Conservation (phyloP, 30 jellyfish, hydroid and myxozoan species). For the Pseudorhiza aurosa region DNA sequence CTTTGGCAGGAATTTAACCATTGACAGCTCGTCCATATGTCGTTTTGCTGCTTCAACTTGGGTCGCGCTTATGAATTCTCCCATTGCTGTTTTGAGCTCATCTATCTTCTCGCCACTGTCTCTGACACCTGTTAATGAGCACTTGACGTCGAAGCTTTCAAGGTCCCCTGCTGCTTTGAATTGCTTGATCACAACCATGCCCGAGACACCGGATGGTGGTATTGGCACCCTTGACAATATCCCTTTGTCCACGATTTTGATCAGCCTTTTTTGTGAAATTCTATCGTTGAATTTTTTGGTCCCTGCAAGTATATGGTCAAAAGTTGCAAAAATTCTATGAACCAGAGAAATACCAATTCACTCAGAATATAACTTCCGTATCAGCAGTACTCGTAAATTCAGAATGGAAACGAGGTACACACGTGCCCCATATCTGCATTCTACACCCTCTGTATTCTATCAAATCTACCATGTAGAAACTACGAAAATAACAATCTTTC, state of each 20-base stretch:
- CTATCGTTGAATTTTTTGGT: slow-evolving; percentile 15
- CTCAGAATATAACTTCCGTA: too few species aligned
- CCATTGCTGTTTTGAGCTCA: slow-evolving; percentile 36
- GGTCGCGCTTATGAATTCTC: slow-evolving; percentile 18
- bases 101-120: slow-evolving; percentile 14
- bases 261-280: slow-evolving; percentile 25
- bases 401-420: too few species aligned
- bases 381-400: too few species aligned
- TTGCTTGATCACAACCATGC: neutral
- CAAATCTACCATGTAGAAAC: too few species aligned
- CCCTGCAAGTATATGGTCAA: neutral
- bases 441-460: too few species aligned
- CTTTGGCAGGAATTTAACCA: slow-evolving; percentile 51
- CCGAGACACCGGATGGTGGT: neutral
- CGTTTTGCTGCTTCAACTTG: slow-evolving; percentile 61
- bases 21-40: slow-evolving; percentile 39
- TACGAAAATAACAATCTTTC: too few species aligned
- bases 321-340: too few species aligned
- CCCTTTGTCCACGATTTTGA: slow-evolving; percentile 28
- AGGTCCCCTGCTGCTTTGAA: slow-evolving; percentile 14
- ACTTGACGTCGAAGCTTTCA: neutral
- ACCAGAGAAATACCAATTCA: too few species aligned
- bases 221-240: neutral
- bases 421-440: too few species aligned
- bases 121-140: neutral